A percentile compares a stretch with the other conserved stretches of the same genome.
Evolutionary conservation across 2,113 vertebrate species (phyloP).

Genomic region (Ageneiosus marmoratus): DNA sequence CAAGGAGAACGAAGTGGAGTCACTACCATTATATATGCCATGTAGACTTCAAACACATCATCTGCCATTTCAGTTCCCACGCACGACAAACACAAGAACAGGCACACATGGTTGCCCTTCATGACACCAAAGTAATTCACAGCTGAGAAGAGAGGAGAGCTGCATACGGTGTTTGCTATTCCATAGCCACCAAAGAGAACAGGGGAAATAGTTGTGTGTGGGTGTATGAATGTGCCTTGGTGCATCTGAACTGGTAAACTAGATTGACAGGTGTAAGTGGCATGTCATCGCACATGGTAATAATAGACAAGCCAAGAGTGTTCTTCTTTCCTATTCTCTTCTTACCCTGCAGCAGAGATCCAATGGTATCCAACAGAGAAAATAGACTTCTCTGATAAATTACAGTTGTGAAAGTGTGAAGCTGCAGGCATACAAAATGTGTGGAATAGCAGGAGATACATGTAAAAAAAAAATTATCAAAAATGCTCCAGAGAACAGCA

Average conservation of each 20-base stretch:
- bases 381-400: constrained; percentile 20
- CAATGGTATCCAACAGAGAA: constrained; percentile 26
- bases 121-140: constrained; percentile 67
- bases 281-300: not conserved
- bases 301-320: not conserved
- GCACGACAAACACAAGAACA: constrained; percentile 23
- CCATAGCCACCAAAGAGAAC: constrained; percentile 26
- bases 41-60: not conserved
- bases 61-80: not conserved
- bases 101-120: constrained; percentile 48
- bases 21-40: not conserved
- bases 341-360: constrained; percentile 41
- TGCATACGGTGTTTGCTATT: constrained; percentile 37
- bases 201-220: not conserved
- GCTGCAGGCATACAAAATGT: not conserved
- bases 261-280: constrained; percentile 14
- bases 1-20: too few relatives aligned
- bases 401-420: constrained; percentile 29
- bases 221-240: not conserved
- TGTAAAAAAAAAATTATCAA: not conserved
- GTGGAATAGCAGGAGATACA: not conserved
- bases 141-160: constrained; percentile 58
- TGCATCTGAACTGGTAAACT: not conserved
- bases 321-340: constrained; percentile 47
- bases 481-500: constrained; percentile 3